Conservation (phyloP, 2,797 vertebrate genomes). For the Ctenochaetus hawaiiensis region DNA sequence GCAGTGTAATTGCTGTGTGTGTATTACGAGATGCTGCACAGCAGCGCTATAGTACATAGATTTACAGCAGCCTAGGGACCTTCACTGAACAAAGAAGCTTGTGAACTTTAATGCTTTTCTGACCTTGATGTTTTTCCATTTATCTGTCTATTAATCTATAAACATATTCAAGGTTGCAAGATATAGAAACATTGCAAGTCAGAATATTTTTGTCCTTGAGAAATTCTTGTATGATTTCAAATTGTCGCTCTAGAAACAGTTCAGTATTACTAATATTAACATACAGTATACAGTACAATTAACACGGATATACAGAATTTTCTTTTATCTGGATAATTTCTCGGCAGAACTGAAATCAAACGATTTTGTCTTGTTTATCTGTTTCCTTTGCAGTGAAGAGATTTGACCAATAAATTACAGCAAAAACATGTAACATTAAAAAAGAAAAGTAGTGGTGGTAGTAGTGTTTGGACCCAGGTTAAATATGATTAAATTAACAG, state of each 20-base stretch:
- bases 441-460: too few species aligned
- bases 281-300: too few species aligned
- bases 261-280: background rate
- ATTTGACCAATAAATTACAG: too few species aligned
- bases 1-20: constrained; percentile 69
- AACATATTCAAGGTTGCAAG: constrained; percentile 1
- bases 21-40: constrained; percentile 56
- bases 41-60: constrained; percentile 52
- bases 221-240: background rate
- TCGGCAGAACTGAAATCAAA: background rate
- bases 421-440: too few species aligned
- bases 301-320: background rate
- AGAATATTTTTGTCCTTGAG: background rate
- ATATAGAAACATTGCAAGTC: constrained; percentile 13
- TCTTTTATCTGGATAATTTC: background rate
- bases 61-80: constrained; percentile 67
- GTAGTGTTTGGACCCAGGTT: too few species aligned
- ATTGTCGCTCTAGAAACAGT: background rate
- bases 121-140: constrained; percentile 43
- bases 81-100: constrained; percentile 56
- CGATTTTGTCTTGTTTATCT: background rate
- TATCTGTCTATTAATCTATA: constrained; percentile 12
- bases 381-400: background rate
- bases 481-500: too few species aligned
- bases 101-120: constrained; percentile 55